Evolutionary conservation across 2,113 vertebrate genomes (phyloP).

Genomic region (Heteronetta atricapilla): DNA sequence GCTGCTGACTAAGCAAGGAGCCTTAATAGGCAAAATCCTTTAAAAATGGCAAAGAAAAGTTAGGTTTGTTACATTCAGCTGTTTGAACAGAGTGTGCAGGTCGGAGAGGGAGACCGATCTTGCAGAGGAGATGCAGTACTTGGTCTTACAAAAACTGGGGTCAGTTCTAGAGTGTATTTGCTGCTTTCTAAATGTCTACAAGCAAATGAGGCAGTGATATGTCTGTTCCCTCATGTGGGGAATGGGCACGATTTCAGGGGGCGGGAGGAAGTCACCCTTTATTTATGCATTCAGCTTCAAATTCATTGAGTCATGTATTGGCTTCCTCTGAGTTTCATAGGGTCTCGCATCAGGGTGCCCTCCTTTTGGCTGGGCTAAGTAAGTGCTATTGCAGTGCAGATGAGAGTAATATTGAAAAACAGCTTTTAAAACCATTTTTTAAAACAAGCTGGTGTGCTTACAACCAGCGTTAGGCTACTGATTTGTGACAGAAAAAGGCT

Average conservation of each 20-base stretch:
- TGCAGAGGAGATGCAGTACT: background rate
- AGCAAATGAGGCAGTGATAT: background rate
- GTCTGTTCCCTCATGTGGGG: background rate
- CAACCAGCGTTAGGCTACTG: background rate
- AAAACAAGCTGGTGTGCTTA: conserved; percentile 39
- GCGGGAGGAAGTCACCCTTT: background rate
- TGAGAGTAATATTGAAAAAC: background rate
- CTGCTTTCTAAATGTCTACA: background rate
- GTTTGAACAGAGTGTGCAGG: background rate
- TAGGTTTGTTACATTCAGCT: conserved; percentile 42
- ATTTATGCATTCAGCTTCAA: background rate
- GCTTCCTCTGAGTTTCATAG: background rate
- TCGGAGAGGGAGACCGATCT: background rate
- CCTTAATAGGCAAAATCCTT: background rate
- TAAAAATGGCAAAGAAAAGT: conserved; percentile 42
- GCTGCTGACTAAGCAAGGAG: conserved; percentile 67
- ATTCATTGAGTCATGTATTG: background rate
- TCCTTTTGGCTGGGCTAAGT: background rate
- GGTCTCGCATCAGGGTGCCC: background rate
- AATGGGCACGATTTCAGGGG: background rate
- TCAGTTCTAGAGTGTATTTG: background rate
- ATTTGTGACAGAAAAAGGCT: conserved; percentile 12
- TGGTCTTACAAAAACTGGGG: background rate
- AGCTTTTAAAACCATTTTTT: conserved; percentile 31
- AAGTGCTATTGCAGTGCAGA: background rate